Base-by-base conservation (phyloP, 1,140 invertebrate species). In the Chlorops oryzae region DNA sequence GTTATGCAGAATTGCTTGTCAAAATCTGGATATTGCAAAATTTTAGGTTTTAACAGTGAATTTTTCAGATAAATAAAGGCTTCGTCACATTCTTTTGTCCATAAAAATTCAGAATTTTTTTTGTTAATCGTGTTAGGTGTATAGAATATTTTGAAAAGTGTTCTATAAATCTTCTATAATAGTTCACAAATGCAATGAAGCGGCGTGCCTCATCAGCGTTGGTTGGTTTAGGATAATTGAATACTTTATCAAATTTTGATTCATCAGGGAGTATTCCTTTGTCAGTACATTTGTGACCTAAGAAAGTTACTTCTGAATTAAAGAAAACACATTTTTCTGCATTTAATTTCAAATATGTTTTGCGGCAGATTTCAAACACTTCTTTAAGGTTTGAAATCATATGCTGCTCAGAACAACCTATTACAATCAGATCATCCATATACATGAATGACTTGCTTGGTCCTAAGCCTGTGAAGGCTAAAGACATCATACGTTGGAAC, bases 1-100 rank as follows among this genome's bases (percentile, higher is more conserved):
- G 62, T 63, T 21, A 72, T 44, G 12, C 59, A 57, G 46, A 48
- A 48, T 24, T 48, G 18, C 7, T 39, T 48, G 5, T 10, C 3
- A 25, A 48, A 48, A 39, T 48, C 22, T 3, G 38, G 25, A 22
- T 49, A 49, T 27, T 40, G 47, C 5, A 49, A 24, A 23, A 49
- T 18, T 40, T 3, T 22, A 20, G 15, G 25, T 24, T 17, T 49
- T 12, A 38, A 6, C 3, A 41, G 24, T 12, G 38, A 15, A 3
- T 22, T 27, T 13, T 41, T 40, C 25, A 41, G 6, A 49, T 21
- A 27, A n/a, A n/a, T n/a, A n/a, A n/a, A n/a, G n/a, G n/a, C n/a
- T n/a, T n/a, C n/a, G n/a, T n/a, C n/a, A n/a, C n/a, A n/a, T n/a
- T n/a, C n/a, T 5, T 41, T 18, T 24, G 39, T 41, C 24, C 37